Conservation (phyloP, 2,888 invertebrate species). For the Hydrotaea diabolus region DNA sequence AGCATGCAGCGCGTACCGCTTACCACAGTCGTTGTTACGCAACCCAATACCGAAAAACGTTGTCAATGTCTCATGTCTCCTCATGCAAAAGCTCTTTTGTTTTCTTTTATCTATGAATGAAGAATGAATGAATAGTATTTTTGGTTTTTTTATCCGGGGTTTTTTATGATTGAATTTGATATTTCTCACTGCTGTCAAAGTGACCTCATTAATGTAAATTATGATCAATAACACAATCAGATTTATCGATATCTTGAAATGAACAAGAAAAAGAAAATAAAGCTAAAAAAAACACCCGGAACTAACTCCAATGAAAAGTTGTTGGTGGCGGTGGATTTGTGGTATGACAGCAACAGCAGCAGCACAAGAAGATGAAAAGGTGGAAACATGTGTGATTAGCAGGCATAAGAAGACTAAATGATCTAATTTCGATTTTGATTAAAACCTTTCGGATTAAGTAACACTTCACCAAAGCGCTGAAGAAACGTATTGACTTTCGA, state of each 20-base stretch:
- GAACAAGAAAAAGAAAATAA: constrained; percentile 10
- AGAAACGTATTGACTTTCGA: not conserved
- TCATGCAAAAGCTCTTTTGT: constrained; percentile 12
- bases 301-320: constrained; percentile 46
- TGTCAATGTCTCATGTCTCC: constrained; percentile 1
- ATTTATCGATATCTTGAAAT: constrained; percentile 29
- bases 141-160: constrained; percentile 20
- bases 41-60: not conserved
- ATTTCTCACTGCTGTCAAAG: constrained; percentile 63
- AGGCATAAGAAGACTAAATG: constrained; percentile 20
- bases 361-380: not conserved
- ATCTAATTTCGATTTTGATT: constrained; percentile 32
- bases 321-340: constrained; percentile 31
- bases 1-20: not conserved
- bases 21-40: not conserved
- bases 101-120: constrained; percentile 60
- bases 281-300: constrained; percentile 51
- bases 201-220: constrained; percentile 65
- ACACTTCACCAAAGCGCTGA: constrained; percentile 21
- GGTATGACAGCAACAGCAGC: not conserved
- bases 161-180: constrained; percentile 52
- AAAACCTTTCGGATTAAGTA: constrained; percentile 33
- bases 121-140: constrained; percentile 41
- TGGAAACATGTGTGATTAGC: constrained; percentile 19
- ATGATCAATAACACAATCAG: constrained; percentile 57